Conservation (phyloP, 2,888 invertebrate species). For the Eupithecia dodoneata region DNA sequence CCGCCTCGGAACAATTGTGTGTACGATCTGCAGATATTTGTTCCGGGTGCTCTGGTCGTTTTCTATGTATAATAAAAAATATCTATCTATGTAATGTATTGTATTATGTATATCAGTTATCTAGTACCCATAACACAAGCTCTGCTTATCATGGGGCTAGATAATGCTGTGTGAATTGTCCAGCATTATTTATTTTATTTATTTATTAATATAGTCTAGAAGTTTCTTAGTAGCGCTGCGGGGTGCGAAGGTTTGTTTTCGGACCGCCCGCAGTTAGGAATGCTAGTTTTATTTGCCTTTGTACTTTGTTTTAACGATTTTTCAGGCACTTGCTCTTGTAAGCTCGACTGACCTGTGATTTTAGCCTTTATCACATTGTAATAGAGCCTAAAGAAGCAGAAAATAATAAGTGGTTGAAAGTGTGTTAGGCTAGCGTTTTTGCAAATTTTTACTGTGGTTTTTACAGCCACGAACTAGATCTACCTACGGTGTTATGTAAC, state of each 20-base stretch:
- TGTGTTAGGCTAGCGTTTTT: neutral
- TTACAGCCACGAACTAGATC: neutral
- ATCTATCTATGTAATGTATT: no score
- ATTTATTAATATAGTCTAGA: neutral
- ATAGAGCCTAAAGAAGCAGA: neutral
- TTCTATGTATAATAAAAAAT: no score
- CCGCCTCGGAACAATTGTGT: no score
- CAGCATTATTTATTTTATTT: no score
- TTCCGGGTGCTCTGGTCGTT: no score
- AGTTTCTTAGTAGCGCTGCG: constrained; percentile 32
- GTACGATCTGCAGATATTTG: no score
- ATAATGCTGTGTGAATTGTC: no score
- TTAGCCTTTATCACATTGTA: constrained; percentile 14
- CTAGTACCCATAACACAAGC: no score
- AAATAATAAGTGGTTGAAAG: neutral
- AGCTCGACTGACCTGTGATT: constrained; percentile 11
- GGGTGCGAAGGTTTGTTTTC: constrained; percentile 42
- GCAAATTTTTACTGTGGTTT: neutral
- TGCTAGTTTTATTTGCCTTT: constrained; percentile 41
- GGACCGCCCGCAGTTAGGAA: constrained; percentile 41
- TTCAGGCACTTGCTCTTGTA: constrained; percentile 31
- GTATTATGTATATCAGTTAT: no score
- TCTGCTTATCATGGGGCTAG: no score
- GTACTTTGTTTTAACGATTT: constrained; percentile 42
- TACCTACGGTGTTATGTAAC: neutral